Evolutionary conservation across 2,113 vertebrate species (phyloP).

Genomic region (Paralichthys olivaceus): DNA sequence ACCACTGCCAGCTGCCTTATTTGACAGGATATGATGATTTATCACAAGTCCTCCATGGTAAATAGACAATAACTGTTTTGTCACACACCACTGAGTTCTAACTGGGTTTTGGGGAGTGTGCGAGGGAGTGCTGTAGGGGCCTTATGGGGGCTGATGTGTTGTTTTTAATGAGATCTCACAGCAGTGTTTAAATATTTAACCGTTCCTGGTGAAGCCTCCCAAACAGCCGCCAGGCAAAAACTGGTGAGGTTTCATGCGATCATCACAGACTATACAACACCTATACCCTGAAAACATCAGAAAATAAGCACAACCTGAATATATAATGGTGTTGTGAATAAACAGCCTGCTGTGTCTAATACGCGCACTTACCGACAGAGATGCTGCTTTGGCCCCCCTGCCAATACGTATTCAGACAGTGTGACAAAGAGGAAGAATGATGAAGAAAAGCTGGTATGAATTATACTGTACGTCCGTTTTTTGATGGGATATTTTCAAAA

Average conservation of each 20-base stretch:
- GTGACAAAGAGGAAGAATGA: constrained; percentile 59
- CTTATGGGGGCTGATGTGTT: constrained; percentile 73
- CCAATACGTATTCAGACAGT: constrained; percentile 58
- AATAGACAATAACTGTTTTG: constrained; percentile 85
- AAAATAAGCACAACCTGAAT: constrained; percentile 71
- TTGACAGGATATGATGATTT: constrained; percentile 81
- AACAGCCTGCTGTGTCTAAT: constrained; percentile 62
- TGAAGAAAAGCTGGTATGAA: constrained; percentile 63
- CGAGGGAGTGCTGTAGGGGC: constrained; percentile 69
- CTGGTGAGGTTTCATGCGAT: constrained; percentile 72
- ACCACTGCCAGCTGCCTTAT: constrained; percentile 71
- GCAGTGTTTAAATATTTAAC: constrained; percentile 87
- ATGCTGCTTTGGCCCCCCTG: constrained; percentile 41
- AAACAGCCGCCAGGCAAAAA: constrained; percentile 77
- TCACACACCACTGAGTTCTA: constrained; percentile 81
- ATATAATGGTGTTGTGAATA: constrained; percentile 62
- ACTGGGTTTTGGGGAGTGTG: constrained; percentile 75
- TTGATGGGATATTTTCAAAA: constrained; percentile 64
- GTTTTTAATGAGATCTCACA: constrained; percentile 86
- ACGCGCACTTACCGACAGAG: constrained; percentile 55
- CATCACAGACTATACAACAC: constrained; percentile 60
- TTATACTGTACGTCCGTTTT: constrained; percentile 72
- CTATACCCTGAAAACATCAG: constrained; percentile 68
- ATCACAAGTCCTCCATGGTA: constrained; percentile 74
- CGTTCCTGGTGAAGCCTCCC: constrained; percentile 80